Conservation (phyloP, 2,888 invertebrate species). For the Drosophila austrosaltans region DNA sequence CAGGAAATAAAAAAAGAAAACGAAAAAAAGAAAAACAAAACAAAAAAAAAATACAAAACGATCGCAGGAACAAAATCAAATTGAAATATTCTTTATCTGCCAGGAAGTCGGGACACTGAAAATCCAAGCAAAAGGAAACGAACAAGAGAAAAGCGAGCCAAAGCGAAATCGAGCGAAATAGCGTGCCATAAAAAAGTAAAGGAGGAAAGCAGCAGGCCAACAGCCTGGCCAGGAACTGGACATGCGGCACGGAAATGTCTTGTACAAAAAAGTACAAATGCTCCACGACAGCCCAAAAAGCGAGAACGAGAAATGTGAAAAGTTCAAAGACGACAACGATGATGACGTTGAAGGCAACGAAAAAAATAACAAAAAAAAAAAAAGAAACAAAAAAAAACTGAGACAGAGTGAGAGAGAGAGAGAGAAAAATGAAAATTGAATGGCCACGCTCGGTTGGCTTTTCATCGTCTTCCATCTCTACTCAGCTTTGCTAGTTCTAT, state of each 20-base stretch:
- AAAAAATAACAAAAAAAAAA: constrained; percentile 25
- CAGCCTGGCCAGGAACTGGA: constrained; percentile 59
- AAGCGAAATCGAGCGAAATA: constrained; percentile 59
- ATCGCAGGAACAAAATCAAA: constrained; percentile 55
- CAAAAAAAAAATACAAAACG: constrained; percentile 35
- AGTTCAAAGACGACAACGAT: constrained; percentile 65
- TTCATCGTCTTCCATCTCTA: constrained; percentile 23
- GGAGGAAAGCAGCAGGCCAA: constrained; percentile 21
- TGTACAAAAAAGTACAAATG: constrained; percentile 68
- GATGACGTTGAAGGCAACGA: constrained; percentile 10
- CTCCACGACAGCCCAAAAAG: constrained; percentile 58
- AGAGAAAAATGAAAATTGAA: constrained; percentile 67
- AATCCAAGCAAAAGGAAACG: neutral
- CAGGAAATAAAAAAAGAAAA: constrained; percentile 40
- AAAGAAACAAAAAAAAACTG: neutral
- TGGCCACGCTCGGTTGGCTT: constrained; percentile 61
- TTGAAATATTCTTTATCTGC: constrained; percentile 53
- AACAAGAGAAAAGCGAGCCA: constrained; percentile 30
- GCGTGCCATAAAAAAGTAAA: constrained; percentile 42
- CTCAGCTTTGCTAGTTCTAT: neutral
- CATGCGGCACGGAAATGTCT: constrained; percentile 75
- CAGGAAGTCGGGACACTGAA: constrained; percentile 47
- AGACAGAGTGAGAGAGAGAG: constrained; percentile 26
- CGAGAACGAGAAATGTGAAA: constrained; percentile 59
- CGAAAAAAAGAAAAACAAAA: too few species aligned